Evolutionary conservation across 2,888 invertebrate species (phyloP), one percentile per base, ranked within the genome.

Genomic region (Volucella inanis): DNA sequence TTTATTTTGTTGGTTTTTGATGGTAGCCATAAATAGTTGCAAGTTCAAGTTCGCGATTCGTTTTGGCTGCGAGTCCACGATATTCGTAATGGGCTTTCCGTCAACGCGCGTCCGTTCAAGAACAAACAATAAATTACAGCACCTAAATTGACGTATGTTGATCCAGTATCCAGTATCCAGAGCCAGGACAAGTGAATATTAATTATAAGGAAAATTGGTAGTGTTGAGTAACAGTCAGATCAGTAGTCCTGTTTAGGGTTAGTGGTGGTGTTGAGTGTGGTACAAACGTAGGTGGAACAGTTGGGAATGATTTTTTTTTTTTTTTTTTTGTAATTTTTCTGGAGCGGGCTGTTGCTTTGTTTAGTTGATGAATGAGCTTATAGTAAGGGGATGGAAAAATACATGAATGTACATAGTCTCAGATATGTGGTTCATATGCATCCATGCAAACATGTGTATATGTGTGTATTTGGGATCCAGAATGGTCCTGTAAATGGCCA

Each of bases 131-230:
- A 49, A 65, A 64, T 61, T 59, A 59, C 64, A 52, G 65, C 70
- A 65, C 78, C 67, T 62, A 83, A 45, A 57, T 67, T 77, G 82
- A 82, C 72, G 77, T 65, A 77, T 57, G 70, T 57, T 59, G 50
- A 45, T 39, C 18, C 57, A 52, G 54, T 50, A 45, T 39, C 18
- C 57, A 52, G 54, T 50, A 47, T 54, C 49, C 39, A 55, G 67
- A 72, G 52, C 78, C 78, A 83, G 84, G 80, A 80, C 80, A 64
- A 80, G 47, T 75, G 84, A 75, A 84, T 71, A 84, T 84, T 75
- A 74, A 84, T 75, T 74, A 75, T 70, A 71, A 71, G 68, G 70
- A 59, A 71, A 80, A 84, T 75, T 70, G 79, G 75, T 78, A 83
- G 83, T 83, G 83, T 83, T 74, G 79, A 79, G 79, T 70, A 79